These are phyloP conservation scores for Sebastes diploproa DNA, from an alignment of 2,797 vertebrate species.

Conservation along the genomic window DNA sequence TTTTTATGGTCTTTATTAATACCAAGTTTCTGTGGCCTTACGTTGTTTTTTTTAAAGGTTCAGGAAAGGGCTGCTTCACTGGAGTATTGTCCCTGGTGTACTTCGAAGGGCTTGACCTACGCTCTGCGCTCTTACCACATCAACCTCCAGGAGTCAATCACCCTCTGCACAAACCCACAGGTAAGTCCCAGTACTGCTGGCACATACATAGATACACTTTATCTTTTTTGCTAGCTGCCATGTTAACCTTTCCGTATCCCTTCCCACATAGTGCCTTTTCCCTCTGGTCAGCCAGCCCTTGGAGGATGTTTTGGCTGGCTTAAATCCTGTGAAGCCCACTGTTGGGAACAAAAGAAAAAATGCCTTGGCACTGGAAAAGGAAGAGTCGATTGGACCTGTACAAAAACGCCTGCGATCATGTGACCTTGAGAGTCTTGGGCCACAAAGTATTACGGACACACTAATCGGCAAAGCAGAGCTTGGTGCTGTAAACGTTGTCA, in stretches of 20 bases:
- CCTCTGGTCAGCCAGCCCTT: conserved; percentile 89
- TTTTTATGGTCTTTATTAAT: neutral
- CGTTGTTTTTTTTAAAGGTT: conserved; percentile 54
- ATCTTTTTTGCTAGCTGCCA: neutral
- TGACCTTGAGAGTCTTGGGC: neutral
- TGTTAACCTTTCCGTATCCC: conserved; percentile 13
- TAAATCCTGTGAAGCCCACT: conserved; percentile 34
- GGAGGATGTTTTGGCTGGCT: conserved; percentile 85
- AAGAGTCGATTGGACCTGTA: conserved; percentile 21
- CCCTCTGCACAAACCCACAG: conserved; percentile 91
- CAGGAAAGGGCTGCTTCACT: conserved; percentile 67
- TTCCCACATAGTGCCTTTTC: conserved; percentile 89
- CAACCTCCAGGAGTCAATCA: conserved; percentile 90
- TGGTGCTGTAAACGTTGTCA: neutral
- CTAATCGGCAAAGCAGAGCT: neutral
- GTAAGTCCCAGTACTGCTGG: conserved; percentile 67
- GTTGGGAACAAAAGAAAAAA: conserved; percentile 65
- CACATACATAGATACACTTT: neutral
- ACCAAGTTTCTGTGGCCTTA: neutral
- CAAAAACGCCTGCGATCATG: conserved; percentile 54
- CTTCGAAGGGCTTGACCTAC: conserved; percentile 84
- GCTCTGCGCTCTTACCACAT: conserved; percentile 86
- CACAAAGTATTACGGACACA: neutral
- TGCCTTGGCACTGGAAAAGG: neutral
- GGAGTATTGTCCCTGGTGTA: conserved; percentile 89